Percentiles rank a stretch among this genome's conserved stretches.
These are phyloP conservation scores for Plecturocebus donacophilus DNA, from an alignment of 2,113 vertebrate species.

Conservation along the genomic window DNA sequence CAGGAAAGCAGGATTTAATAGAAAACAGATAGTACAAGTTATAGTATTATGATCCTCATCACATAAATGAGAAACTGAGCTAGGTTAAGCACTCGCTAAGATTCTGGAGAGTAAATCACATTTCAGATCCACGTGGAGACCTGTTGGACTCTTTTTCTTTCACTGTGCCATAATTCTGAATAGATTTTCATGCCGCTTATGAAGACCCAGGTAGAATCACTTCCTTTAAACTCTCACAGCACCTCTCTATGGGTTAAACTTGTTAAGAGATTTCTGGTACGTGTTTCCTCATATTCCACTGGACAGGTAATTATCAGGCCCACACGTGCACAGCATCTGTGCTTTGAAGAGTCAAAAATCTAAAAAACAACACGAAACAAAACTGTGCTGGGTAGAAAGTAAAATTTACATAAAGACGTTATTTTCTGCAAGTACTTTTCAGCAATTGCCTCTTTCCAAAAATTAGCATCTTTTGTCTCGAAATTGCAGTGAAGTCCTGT, in stretches of 20 bases:
- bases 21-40: no score
- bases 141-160: neutral
- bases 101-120: neutral
- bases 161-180: neutral
- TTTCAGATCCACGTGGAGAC: neutral
- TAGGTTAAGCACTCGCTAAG: neutral
- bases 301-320: neutral
- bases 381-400: neutral
- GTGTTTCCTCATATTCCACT: no score
- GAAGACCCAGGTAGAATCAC: neutral
- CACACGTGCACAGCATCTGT: neutral
- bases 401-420: neutral
- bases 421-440: neutral
- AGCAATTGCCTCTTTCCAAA: neutral
- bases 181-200: accelerated
- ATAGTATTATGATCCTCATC: accelerated
- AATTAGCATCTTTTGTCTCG: neutral
- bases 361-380: neutral
- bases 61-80: neutral
- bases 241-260: no score
- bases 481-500: no score
- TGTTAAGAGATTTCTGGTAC: no score
- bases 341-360: neutral
- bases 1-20: neutral
- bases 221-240: neutral